Conservation (phyloP, 1,140 invertebrate species). For the Cotesia typhae region DNA sequence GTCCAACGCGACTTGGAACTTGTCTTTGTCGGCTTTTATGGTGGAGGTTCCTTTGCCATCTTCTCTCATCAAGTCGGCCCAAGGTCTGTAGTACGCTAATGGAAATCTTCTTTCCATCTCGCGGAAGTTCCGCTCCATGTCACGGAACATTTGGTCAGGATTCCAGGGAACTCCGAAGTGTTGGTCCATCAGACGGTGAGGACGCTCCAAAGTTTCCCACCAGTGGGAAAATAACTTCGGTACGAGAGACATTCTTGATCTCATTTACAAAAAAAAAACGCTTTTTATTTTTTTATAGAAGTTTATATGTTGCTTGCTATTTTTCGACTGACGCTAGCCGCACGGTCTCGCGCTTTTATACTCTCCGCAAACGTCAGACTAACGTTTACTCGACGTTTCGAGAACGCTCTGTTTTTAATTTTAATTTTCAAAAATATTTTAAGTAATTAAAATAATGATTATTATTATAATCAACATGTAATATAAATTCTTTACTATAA, state of each 20-base stretch:
- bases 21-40: slow-evolving; percentile 67
- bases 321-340: slow-evolving; percentile 34
- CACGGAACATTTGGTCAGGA: slow-evolving; percentile 46
- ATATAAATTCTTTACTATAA: too few relatives aligned
- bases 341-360: slow-evolving; percentile 34
- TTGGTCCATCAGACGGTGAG: slow-evolving; percentile 54
- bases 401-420: slow-evolving; percentile 16
- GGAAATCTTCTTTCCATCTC: slow-evolving; percentile 36
- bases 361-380: neutral
- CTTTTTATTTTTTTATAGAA: slow-evolving; percentile 5
- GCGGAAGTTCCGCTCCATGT: slow-evolving; percentile 1
- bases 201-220: slow-evolving; percentile 55
- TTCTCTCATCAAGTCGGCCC: slow-evolving; percentile 42
- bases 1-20: slow-evolving; percentile 70
- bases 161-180: slow-evolving; percentile 50
- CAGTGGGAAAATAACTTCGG: slow-evolving; percentile 56
- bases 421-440: too few relatives aligned
- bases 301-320: slow-evolving; percentile 7
- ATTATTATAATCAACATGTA: too few relatives aligned
- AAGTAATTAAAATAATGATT: too few relatives aligned
- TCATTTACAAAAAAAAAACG: slow-evolving; percentile 40
- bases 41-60: slow-evolving; percentile 56
- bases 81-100: slow-evolving; percentile 44
- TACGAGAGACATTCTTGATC: slow-evolving; percentile 50
- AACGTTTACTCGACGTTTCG: slow-evolving; percentile 2